These are phyloP conservation scores for Amphipyra berbera DNA, from an alignment of 2,888 invertebrate genomes.

Conservation along the genomic window DNA sequence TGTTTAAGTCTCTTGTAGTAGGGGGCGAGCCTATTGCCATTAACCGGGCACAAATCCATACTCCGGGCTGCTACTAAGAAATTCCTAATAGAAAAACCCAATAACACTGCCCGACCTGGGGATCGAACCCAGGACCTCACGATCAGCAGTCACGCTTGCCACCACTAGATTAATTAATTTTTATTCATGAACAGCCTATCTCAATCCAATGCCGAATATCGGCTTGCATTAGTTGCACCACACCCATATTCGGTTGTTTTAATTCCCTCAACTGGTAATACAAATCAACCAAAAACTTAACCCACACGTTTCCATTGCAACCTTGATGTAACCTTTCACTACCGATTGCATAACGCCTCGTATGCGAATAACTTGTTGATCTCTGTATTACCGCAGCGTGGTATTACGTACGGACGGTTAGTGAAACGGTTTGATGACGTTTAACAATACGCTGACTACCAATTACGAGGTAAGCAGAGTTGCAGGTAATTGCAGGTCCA, in stretches of 20 bases:
- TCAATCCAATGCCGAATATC: no score
- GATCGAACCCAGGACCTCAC: no score
- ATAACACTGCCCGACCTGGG: no score
- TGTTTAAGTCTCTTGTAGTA: no score
- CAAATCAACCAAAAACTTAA: slow-evolving; percentile 17
- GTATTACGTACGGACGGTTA: slow-evolving; percentile 11
- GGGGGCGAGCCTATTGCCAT: no score
- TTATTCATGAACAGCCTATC: no score
- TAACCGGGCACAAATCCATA: no score
- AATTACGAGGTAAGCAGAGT: neutral
- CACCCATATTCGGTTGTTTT: neutral
- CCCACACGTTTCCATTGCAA: slow-evolving; percentile 25
- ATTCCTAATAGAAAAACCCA: no score
- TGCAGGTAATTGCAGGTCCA: neutral
- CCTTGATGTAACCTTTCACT: slow-evolving; percentile 70
- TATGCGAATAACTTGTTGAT: slow-evolving; percentile 41
- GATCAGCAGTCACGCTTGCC: no score
- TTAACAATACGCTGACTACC: neutral
- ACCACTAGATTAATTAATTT: no score
- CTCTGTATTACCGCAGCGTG: neutral
- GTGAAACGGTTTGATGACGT: slow-evolving; percentile 1
- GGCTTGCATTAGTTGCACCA: no score
- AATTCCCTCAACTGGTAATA: neutral
- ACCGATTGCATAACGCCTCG: slow-evolving; percentile 31
- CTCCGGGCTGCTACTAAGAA: no score